Base-by-base conservation (phyloP, 1,140 invertebrate species). In the Chironomus tepperi region DNA sequence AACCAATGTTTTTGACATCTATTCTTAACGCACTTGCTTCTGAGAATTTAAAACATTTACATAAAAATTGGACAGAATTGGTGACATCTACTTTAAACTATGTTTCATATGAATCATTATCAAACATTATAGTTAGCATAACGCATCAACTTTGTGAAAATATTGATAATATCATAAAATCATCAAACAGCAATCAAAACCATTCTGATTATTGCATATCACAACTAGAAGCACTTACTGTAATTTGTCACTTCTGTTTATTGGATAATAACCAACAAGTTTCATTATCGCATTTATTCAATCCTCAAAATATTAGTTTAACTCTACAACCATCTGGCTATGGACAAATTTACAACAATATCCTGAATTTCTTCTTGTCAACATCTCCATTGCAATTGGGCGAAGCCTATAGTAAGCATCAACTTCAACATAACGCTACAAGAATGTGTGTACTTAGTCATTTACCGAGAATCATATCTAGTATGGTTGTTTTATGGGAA, bases 131-230 rank as follows among this genome's bases (percentile, higher is more conserved):
- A 3, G 89, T 93, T 15, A 89, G 87, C 75, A 88, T 94, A 1
- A 89, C 95, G 43, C 89, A 91, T 78, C 93, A 95, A 78, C 81
- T 96, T 15, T 96, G 94, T 81, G 87, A 86, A 57, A 96, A 96
- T 80, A 86, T 97, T 43, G 94, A 96, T 80, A 81, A 81, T 34
- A 79, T 86, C 57, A 80, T 84, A 10, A 78, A 78, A 42, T 79
- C 77, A 0, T 79, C 85, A 12, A 81, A 79, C 6, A 78, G 79
- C 72, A 77, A 77, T 0, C 79, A 80, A 73, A 79, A 80, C 70
- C 91, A 91, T 2, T 89, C 91, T 0, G 93, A 96, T 83, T 94
- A 96, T 80, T 87, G 92, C 0, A 85, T 94, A 0, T 92, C 87
- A 0, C 87, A 93, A 79, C 81, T 96, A 74, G 93, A 96, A 83